phyloP scores from a whole-genome alignment of 2,888 invertebrate genomes.

The Tenthredo livida region DNA sequence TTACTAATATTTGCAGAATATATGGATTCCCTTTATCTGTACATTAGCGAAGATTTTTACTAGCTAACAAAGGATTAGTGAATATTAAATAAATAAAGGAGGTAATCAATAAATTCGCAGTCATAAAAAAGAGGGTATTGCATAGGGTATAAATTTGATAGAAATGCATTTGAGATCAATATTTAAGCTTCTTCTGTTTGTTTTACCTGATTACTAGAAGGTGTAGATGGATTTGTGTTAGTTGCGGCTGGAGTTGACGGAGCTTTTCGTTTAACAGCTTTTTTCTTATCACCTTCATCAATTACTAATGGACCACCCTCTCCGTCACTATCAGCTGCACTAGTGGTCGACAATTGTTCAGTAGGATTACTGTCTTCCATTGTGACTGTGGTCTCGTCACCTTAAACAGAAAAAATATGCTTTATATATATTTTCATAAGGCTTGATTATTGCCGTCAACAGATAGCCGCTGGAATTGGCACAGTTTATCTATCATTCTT shows the following conservation, averaged over 20 bases:
- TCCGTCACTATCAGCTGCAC: conserved; percentile 68
- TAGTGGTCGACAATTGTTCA: conserved; percentile 23
- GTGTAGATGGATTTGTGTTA: conserved; percentile 58
- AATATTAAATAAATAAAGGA: not conserved
- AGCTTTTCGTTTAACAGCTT: conserved; percentile 70
- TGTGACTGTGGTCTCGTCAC: not conserved
- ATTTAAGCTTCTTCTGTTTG: not conserved
- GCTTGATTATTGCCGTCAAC: not conserved
- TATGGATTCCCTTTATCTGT: not conserved
- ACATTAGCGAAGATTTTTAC: not conserved
- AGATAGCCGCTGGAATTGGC: not conserved
- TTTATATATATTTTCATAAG: not conserved
- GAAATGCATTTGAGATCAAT: not conserved
- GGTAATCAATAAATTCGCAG: not conserved
- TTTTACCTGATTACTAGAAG: conserved; percentile 65
- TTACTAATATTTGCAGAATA: conserved; percentile 3
- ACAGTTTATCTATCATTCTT: not conserved
- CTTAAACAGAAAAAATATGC: not conserved
- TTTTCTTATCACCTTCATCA: conserved; percentile 75
- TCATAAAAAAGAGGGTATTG: not conserved
- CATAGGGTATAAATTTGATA: not conserved
- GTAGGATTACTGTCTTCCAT: conserved; percentile 26
- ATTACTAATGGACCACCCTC: conserved; percentile 74
- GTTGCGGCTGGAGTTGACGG: conserved; percentile 60
- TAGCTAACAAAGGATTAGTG: not conserved